phyloP scores from a whole-genome alignment of 1,140 invertebrate genomes.

The Solenopsis fugax region DNA sequence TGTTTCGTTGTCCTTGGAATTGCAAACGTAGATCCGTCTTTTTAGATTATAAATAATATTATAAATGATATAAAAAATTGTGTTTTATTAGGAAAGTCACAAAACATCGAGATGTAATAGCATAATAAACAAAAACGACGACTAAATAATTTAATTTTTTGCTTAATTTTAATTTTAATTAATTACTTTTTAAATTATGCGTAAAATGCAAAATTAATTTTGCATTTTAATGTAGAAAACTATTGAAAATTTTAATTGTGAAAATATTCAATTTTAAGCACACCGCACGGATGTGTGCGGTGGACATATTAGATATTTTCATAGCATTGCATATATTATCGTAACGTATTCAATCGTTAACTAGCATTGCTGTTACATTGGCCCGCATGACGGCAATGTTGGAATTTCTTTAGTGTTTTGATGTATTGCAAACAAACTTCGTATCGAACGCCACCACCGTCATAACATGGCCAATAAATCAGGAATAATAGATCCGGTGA shows the following conservation, averaged over 20 bases:
- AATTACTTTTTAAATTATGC: not conserved
- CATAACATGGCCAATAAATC: conserved; percentile 54
- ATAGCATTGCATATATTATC: conserved; percentile 9
- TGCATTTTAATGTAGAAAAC: not conserved
- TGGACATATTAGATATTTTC: conserved; percentile 5
- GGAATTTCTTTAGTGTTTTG: conserved; percentile 49
- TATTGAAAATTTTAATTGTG: not conserved
- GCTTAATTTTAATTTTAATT: not conserved
- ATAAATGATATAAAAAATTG: not conserved
- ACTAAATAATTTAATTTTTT: not conserved
- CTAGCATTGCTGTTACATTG: conserved; percentile 4
- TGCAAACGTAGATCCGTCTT: not conserved
- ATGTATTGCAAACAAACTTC: conserved; percentile 34
- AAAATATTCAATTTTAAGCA: not conserved
- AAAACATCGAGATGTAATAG: not conserved
- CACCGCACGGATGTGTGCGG: not conserved
- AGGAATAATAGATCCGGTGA: conserved; percentile 48
- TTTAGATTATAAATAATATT: not conserved
- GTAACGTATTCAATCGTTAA: not conserved
- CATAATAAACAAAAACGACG: not conserved
- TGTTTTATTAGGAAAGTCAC: conserved; percentile 15
- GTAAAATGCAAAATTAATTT: not conserved
- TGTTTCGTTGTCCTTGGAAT: conserved; percentile 21
- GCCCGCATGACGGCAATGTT: not conserved
- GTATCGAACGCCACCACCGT: conserved; percentile 30